Conservation (phyloP, 2,888 invertebrate species). For the Caenorhabditis japonica region DNA sequence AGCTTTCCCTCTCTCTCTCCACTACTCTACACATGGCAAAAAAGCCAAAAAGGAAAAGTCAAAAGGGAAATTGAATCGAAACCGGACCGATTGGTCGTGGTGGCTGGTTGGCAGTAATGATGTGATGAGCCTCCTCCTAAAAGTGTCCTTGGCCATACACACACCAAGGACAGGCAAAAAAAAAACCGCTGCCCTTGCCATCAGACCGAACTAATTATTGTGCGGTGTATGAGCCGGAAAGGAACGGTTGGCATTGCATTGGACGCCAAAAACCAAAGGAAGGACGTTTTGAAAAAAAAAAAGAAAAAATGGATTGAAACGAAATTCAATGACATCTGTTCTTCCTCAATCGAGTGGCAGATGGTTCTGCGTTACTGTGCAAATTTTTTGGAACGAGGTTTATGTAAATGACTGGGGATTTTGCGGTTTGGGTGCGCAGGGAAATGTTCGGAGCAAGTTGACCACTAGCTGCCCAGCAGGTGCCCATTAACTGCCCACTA, state of each 20-base stretch:
- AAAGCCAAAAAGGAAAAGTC: constrained; percentile 3
- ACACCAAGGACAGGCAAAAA: constrained; percentile 25
- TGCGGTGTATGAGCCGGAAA: constrained; percentile 46
- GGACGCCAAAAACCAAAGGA: no score
- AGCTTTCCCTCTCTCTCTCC: constrained; percentile 13
- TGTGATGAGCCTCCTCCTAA: constrained; percentile 28
- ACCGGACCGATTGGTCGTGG: constrained; percentile 38
- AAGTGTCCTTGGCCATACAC: constrained; percentile 24
- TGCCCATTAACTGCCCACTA: no score
- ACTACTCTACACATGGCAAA: not conserved
- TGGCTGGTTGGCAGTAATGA: constrained; percentile 18
- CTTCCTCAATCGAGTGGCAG: no score
- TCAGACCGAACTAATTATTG: constrained; percentile 44
- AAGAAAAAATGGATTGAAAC: no score
- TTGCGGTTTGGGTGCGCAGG: no score
- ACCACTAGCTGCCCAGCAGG: no score
- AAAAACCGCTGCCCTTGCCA: constrained; percentile 13
- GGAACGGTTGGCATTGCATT: constrained; percentile 6
- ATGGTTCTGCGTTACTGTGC: no score
- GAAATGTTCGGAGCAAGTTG: no score
- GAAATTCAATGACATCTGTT: no score
- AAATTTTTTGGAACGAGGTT: no score
- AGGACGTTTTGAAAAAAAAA: constrained; percentile 7
- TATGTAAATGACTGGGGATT: no score
- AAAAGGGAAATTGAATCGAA: constrained; percentile 36